Evolutionary conservation across 2,888 invertebrate species (phyloP).

Genomic region (Apodemia hepburni): DNA sequence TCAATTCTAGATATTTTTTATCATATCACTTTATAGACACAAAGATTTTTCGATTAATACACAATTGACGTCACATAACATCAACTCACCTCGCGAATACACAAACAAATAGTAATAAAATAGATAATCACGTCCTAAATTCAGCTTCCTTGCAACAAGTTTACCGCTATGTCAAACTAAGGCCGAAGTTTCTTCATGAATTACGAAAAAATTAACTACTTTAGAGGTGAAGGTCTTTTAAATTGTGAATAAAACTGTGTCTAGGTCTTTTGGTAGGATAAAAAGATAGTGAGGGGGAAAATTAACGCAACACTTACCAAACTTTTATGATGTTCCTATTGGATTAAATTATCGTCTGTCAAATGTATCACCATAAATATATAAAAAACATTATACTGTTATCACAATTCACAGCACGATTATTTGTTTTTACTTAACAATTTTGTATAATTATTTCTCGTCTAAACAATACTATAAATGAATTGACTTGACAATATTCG

Average conservation of each 20-base stretch:
- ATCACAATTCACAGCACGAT: conserved; percentile 59
- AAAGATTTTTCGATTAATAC: conserved; percentile 56
- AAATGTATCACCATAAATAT: conserved; percentile 55
- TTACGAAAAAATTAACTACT: conserved; percentile 27
- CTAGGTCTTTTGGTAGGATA: conserved; percentile 43
- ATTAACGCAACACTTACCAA: conserved; percentile 70
- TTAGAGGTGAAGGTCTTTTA: conserved; percentile 34
- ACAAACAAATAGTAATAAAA: conserved; percentile 45
- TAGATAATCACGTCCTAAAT: conserved; percentile 48
- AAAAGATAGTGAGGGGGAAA: conserved; percentile 57
- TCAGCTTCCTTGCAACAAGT: conserved; percentile 42
- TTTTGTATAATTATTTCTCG: conserved; percentile 56
- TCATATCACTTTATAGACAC: conserved; percentile 60
- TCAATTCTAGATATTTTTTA: conserved; percentile 59
- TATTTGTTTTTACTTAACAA: conserved; percentile 58
- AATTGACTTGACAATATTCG: conserved; percentile 65
- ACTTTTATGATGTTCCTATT: conserved; percentile 47
- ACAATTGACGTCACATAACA: conserved; percentile 63
- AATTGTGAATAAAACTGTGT: conserved; percentile 37
- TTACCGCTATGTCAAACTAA: conserved; percentile 43
- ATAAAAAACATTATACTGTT: conserved; percentile 66
- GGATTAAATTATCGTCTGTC: conserved; percentile 48
- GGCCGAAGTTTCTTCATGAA: conserved; percentile 39
- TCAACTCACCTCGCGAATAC: conserved; percentile 50
- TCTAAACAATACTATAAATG: conserved; percentile 71